Percentiles rank a stretch among this genome's conserved stretches.
phyloP scores from a whole-genome alignment of 2,888 invertebrate species.

The Euphydryas editha region DNA sequence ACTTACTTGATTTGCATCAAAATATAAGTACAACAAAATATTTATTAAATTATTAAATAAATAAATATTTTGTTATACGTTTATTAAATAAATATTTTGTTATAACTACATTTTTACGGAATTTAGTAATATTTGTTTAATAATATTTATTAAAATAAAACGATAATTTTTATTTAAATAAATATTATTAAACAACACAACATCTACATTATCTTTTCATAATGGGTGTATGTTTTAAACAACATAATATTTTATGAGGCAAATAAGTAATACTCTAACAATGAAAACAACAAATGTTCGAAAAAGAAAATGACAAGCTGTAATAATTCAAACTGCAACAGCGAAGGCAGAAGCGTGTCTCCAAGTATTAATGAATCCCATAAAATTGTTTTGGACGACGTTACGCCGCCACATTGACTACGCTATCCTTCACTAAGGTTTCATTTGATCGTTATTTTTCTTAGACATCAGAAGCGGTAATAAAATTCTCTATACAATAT shows the following conservation, averaged over 20 bases:
- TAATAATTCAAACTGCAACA: constrained; percentile 1
- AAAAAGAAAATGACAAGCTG: background rate
- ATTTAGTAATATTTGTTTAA: too few relatives aligned
- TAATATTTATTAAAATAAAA: too few relatives aligned
- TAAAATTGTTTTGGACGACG: constrained; percentile 15
- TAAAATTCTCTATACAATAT: too few relatives aligned
- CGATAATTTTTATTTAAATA: too few relatives aligned
- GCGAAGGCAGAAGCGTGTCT: background rate
- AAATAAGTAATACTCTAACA: background rate
- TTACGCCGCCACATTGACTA: constrained; percentile 2
- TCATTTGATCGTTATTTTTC: background rate
- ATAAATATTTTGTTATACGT: too few relatives aligned
- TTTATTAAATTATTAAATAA: too few relatives aligned
- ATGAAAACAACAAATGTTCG: background rate
- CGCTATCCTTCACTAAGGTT: background rate
- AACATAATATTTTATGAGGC: background rate
- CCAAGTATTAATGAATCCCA: constrained; percentile 12
- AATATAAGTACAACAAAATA: too few relatives aligned
- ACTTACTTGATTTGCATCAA: too few relatives aligned
- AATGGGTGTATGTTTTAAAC: background rate
- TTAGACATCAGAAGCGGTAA: too few relatives aligned
- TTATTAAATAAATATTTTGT: too few relatives aligned
- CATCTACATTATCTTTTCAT: background rate
- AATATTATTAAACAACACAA: too few relatives aligned
- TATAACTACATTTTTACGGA: too few relatives aligned